Evolutionary conservation across 2,797 vertebrate species (phyloP), one percentile per base, ranked within the genome.

Genomic region (Threskiornis aethiopicus): DNA sequence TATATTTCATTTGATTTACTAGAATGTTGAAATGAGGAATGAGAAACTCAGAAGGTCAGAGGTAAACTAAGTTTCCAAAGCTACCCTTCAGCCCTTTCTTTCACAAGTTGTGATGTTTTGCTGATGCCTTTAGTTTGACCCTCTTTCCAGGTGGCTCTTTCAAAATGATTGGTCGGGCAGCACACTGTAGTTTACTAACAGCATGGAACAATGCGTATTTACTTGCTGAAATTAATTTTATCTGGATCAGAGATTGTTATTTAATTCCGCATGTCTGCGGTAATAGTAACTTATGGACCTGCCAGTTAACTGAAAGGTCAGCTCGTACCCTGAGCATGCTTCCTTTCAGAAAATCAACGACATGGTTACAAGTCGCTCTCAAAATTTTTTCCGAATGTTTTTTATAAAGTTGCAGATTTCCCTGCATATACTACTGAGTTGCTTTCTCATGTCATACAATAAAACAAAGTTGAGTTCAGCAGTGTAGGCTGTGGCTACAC

Each of bases 151-250:
- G 66, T 87, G 49, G 25, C 19, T 85, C 51, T 84, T 92, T 77
- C 12, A 59, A 78, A 91, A 75, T 39, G 20, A 41, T 65, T 84
- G 62, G 61, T 73, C 54, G 46, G 42, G 59, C 58, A 76, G 52
- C 46, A 44, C 41, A 17, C 14, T 65, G 0, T 73, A 49, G 55
- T 88, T 95, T 84, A 88, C 73, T 81, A 85, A 41, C 25, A 87
- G 52, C n/a, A 37, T 92, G 76, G 47, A 80, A 55, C 90, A 86
- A 84, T 35, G 6, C 0, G 0, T 69, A 22, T 94, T 90, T 90
- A 57, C 65, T 61, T 82, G 39, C 46, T 88, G 70, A 91, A 93
- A 88, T 80, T 26, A 70, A 75, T 87, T 96, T 93, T 88, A 21
- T 94, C 42, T 83, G 57, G 33, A 87, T 94, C 64, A 73, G 77